Base-by-base conservation (phyloP, 2,888 invertebrate species). In the Melinopterus prodromus region DNA sequence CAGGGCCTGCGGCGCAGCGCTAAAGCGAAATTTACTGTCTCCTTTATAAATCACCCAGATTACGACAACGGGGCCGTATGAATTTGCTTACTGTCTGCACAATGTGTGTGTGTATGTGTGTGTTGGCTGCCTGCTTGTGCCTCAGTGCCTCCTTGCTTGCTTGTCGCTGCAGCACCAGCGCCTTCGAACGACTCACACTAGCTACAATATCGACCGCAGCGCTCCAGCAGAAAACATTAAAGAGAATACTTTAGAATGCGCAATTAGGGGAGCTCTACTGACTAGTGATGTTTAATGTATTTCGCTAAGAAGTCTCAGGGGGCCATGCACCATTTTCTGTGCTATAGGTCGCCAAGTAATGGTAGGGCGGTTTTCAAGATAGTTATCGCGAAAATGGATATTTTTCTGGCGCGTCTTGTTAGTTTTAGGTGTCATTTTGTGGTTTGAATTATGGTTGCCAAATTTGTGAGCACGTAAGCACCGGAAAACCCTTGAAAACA, bases 11-110 rank as follows among this genome's bases (percentile, higher is more conserved):
- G 74, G 37, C 36, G 74, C 74, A 36, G n/a, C 36, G 35, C 36
- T 37, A 37, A 36, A 35, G 36, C 74, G 35, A 35, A 74, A 74
- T 74, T 74, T 74, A 74, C 74, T 37, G 74, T 74, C 74, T 35
- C n/a, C 26, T 37, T 12, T 74, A 37, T 74, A 74, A 74, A 74
- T 74, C 74, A 74, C 74, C 74, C 36, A 53, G 53, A 74, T 12
- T 16, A 71, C 74, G 74, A n/a, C 74, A 35, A 12, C 74, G 35
- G 35, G 37, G 37, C 12, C 35, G 15, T 16, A 71, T 16, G 74
- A 53, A 53, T 53, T 53, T 53, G 53, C 53, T 53, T 53, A 53
- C 53, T 53, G 53, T 53, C 53, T 53, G 53, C 53, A 53, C 53
- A 53, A 53, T 53, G 53, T 53, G 53, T 53, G 53, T 53, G 12